Base-by-base conservation (phyloP, 2,113 vertebrate species). In the Gadus chalcogrammus region DNA sequence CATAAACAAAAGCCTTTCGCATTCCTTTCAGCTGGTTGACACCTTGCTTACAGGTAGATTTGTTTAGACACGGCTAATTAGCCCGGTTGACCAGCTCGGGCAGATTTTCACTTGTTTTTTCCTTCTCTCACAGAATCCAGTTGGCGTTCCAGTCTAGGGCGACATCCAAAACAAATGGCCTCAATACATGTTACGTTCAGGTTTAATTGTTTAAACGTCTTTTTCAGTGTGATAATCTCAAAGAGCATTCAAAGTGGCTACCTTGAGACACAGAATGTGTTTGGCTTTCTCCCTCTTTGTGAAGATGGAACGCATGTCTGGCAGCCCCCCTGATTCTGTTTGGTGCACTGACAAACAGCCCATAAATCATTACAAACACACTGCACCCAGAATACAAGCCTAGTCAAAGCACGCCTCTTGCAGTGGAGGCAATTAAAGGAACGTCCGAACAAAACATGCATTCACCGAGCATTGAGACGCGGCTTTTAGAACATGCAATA, bases 341-440 rank as follows among this genome's bases (percentile, higher is more conserved):
- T 48, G 58, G 11, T 58, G 24, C 24, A 64, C 28, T 9, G 9
- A 52, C 31, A 60, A 66, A 61, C 64, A 67, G 15, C 31, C 22
- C 59, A 63, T 73, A 59, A 63, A 68, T 67, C 48, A 27, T 17
- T 58, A 58, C 55, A 58, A 58, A 58, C 55, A 58, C 55, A 58
- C 15, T 48, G 42, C 8, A 48, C 42, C 8, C 11, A 48, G 42
- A 48, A 48, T 11, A 48, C 42, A 48, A 48, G 42, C 42, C 42
- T 12, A 9, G 2, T 48, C 42, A 2, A 12, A 48, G 7, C 42
- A 13, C 6, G 42, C 7, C 1, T 48, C 42, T 48, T 48, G 7
- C 42, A 48, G 8, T 48, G 42, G 42, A 48, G 42, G 42, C 9
- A 13, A 35, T 35, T 35, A 48, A 48, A 48, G 42, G 42, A 61